Evolutionary conservation across 2,113 vertebrate genomes (phyloP).

Genomic region (human (Homo sapiens)): GRCh38 chr9:137368501-137369000

Average conservation of each 20-base stretch:
- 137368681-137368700: slow-evolving; percentile 60
- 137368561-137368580: slow-evolving; percentile 53
- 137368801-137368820: not conserved
- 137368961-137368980: not conserved
- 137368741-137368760: rapidly evolving
- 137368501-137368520: not conserved
- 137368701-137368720: not conserved
- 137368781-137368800: slow-evolving; percentile 25
- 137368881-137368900: not conserved
- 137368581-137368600: slow-evolving; percentile 22
- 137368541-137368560: not conserved
- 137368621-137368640: slow-evolving; percentile 13
- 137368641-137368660: not conserved
- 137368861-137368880: not conserved
- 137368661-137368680: not conserved
- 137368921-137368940: not conserved
- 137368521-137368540: not conserved
- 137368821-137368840: not conserved
- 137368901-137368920: not conserved
- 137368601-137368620: slow-evolving; percentile 49
- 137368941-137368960: not conserved
- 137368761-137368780: slow-evolving; percentile 38
- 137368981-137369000: no score
- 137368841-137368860: not conserved
- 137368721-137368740: not conserved